Base-by-base conservation (phyloP, 1,140 invertebrate genomes). In the Heliconius hewitsoni region DNA sequence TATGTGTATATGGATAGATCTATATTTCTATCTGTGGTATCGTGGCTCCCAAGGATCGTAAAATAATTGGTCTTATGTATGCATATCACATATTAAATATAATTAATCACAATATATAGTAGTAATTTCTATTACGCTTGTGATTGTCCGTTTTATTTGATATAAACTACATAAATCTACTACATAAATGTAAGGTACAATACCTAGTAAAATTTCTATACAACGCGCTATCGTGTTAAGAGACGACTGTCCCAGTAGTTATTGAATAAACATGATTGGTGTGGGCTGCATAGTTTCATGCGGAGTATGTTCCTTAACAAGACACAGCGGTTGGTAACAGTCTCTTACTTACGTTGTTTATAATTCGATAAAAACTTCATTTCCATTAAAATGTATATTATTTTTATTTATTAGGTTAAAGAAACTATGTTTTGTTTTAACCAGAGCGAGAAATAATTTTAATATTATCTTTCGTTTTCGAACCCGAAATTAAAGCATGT, bases 251-350 rank as follows among this genome's bases (percentile, higher is more conserved):
- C 85, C 85, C 85, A 79, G 82, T 86, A 77, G 84, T 81, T 89
- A 90, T 93, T 93, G 89, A 93, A 93, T 93, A 93, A 93, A 91
- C 90, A 91, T 91, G 90, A 89, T 88, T 83, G 84, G 90, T 91
- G 85, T 72, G 60, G 89, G 90, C 83, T 76, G 89, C 80, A 81
- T 86, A 87, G 88, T 87, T 88, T 83, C 86, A 84, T 60, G 50
- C 70, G 3, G n/a, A 50, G 60, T 79, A 72, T 30, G 60, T 76
- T 66, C 37, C 19, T 66, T 66, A 66, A 66, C 27, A 30, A 66
- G 60, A 27, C 11, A 23, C 27, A 9, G 4, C 60, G 30, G 60
- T 66, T 66, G 60, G 23, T 66, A 30, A 66, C 60, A 66, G 13
- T 18, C 11, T 66, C 3, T 30, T 13, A 66, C 27, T n/a, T 30